A percentile compares a stretch with the other conserved stretches of the same genome.
Conservation (phyloP, 2,113 vertebrate species). For the Gambusia affinis region DNA sequence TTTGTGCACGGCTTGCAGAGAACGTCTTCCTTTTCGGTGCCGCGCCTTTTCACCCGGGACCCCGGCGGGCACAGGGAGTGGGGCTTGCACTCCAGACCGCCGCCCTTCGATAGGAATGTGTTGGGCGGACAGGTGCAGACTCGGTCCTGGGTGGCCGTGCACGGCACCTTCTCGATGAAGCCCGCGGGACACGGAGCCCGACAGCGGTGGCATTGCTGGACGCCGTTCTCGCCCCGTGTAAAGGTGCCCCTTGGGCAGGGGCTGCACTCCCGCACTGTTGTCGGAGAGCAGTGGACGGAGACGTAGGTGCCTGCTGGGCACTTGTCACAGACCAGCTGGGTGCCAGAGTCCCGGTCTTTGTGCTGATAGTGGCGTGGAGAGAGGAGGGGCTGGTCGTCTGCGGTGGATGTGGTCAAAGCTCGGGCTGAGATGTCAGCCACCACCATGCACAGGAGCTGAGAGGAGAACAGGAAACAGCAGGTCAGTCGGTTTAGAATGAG, state of each 20-base stretch:
- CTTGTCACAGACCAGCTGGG: conserved; percentile 90
- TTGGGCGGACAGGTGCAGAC: conserved; percentile 87
- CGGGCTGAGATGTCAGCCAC: conserved; percentile 76
- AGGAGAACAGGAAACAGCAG: conserved; percentile 47
- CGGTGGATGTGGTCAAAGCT: conserved; percentile 76
- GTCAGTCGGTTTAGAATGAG: neutral
- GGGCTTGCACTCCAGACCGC: conserved; percentile 74
- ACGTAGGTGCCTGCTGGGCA: conserved; percentile 95
- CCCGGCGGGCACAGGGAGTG: conserved; percentile 87
- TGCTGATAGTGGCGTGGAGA: conserved; percentile 86
- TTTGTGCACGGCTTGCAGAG: conserved; percentile 87
- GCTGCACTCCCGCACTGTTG: conserved; percentile 88
- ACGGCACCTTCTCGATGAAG: conserved; percentile 86
- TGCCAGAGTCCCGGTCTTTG: conserved; percentile 82
- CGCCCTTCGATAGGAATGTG: conserved; percentile 79
- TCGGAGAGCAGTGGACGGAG: conserved; percentile 87
- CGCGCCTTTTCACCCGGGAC: conserved; percentile 88
- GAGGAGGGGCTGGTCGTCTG: conserved; percentile 77
- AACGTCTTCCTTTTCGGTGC: conserved; percentile 87
- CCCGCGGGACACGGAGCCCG: conserved; percentile 81
- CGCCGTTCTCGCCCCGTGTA: conserved; percentile 91
- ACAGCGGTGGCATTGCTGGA: conserved; percentile 90
- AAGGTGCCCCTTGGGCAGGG: conserved; percentile 86
- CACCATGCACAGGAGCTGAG: conserved; percentile 86
- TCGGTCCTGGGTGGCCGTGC: conserved; percentile 87